Evolutionary conservation across 2,113 vertebrate genomes (phyloP).

Genomic region (Brienomyrus longianalis): DNA sequence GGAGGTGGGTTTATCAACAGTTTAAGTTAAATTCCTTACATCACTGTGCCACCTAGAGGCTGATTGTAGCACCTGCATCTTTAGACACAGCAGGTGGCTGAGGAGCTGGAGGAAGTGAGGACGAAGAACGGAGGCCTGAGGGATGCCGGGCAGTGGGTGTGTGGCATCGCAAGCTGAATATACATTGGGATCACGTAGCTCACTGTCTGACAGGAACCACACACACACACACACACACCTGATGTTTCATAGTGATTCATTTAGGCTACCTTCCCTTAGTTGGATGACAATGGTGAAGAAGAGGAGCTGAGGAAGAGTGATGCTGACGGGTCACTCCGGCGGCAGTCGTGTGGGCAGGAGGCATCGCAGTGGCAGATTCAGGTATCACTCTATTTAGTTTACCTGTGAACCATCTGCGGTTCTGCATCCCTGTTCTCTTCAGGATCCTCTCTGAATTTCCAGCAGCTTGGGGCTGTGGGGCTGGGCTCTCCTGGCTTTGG

Average conservation of each 20-base stretch:
- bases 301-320: conserved; percentile 21
- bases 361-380: conserved; percentile 34
- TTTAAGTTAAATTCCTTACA: not conserved
- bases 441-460: no score
- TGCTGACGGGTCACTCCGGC: not conserved
- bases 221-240: not conserved
- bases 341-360: conserved; percentile 22
- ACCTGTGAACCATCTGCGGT: accelerated
- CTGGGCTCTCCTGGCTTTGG: not conserved
- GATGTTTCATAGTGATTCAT: not conserved
- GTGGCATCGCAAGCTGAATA: not conserved
- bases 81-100: conserved; percentile 6
- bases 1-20: not conserved
- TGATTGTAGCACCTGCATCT: not conserved
- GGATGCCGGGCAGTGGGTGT: not conserved
- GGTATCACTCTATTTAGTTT: conserved; percentile 29
- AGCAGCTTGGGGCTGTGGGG: no score
- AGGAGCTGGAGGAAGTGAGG: conserved; percentile 28
- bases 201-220: no score
- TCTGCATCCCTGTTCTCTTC: no score
- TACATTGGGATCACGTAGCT: no score
- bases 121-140: conserved; percentile 36
- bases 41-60: not conserved
- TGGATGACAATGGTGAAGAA: conserved; percentile 28
- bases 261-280: conserved; percentile 27